A percentile compares a stretch with the other conserved stretches of the same genome.
phyloP scores from a whole-genome alignment of 2,888 invertebrate species.

The Anthophora plumipes region DNA sequence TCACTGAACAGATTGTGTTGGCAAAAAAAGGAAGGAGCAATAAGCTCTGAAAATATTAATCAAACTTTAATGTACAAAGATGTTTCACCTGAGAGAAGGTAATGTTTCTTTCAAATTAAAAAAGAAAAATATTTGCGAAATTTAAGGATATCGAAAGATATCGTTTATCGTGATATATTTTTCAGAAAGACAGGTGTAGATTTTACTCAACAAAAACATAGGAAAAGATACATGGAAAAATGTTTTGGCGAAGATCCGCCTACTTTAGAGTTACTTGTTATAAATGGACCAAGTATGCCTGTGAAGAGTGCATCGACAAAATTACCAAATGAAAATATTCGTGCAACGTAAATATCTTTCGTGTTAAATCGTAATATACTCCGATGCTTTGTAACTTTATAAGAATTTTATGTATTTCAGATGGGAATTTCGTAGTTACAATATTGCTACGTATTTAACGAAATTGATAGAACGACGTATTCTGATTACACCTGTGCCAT shows the following conservation, averaged over 20 bases:
- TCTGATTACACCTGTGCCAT: constrained; percentile 75
- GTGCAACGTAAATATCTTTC: constrained; percentile 66
- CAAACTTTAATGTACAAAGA: constrained; percentile 37
- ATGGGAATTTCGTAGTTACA: constrained; percentile 78
- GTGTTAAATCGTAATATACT: not conserved
- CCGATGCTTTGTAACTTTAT: not conserved
- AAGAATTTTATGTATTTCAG: constrained; percentile 63
- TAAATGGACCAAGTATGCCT: constrained; percentile 63
- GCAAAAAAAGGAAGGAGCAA: constrained; percentile 52
- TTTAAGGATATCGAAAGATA: too few species aligned
- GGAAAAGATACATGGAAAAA: constrained; percentile 71
- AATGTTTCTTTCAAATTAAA: constrained; percentile 32
- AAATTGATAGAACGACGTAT: constrained; percentile 71
- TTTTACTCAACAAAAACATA: constrained; percentile 75
- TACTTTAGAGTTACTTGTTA: constrained; percentile 71
- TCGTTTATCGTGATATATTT: not conserved
- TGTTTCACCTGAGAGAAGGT: constrained; percentile 52
- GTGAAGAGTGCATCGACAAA: constrained; percentile 63
- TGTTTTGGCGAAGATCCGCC: constrained; percentile 76
- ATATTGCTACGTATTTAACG: constrained; percentile 71
- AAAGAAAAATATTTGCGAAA: not conserved
- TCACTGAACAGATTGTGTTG: constrained; percentile 75
- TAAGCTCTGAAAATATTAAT: constrained; percentile 42
- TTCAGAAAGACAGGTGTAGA: constrained; percentile 73
- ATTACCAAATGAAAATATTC: constrained; percentile 63